Evolutionary conservation across 2,113 vertebrate species (phyloP), one percentile per base, ranked within the genome.

Genomic region (Hucho hucho): DNA sequence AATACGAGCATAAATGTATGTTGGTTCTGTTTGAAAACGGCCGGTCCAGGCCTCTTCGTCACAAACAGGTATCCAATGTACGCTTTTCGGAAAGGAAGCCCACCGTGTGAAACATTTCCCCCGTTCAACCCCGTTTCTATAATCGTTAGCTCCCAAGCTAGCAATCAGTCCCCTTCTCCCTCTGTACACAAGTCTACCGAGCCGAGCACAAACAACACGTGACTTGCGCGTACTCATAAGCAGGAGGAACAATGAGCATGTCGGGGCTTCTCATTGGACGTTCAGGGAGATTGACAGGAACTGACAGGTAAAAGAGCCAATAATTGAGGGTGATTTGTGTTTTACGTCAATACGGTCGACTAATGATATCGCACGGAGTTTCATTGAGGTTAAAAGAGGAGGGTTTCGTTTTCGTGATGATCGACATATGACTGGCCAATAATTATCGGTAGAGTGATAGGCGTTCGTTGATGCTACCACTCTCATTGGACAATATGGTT

Each of bases 171-270:
- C 76, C 46, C 82, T 82, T 80, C 90, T 87, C 80, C 83, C 86
- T 84, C 74, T 79, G 87, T 86, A 91, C 92, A 90, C 91, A 91
- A 89, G 89, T 92, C 92, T 85, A 87, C 82, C 85, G 91, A 90
- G 89, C 90, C 77, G 86, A 90, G 94, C 95, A 94, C 95, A 95
- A 95, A 95, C 95, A 95, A 94, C 94, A 95, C 94, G 90, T 95
- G 94, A 95, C 91, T 80, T 70, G 58, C 74, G 85, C 91, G 91
- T 94, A 93, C 80, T 49, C 20, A 12, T 6, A 20, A 69, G 47
- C 25, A 81, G 89, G 87, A 64, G 88, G 88, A 68, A 76, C 77
- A 56, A 79, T 74, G 58, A 12, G 4, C 3, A 37, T 12, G 0
- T 20, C 0, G 0, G 26, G 43, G 2, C 0, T 20, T 22, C 1